Evolutionary conservation across 2,113 vertebrate species (phyloP), one percentile per base, ranked within the genome.

Genomic region (Odocoileus virginianus): DNA sequence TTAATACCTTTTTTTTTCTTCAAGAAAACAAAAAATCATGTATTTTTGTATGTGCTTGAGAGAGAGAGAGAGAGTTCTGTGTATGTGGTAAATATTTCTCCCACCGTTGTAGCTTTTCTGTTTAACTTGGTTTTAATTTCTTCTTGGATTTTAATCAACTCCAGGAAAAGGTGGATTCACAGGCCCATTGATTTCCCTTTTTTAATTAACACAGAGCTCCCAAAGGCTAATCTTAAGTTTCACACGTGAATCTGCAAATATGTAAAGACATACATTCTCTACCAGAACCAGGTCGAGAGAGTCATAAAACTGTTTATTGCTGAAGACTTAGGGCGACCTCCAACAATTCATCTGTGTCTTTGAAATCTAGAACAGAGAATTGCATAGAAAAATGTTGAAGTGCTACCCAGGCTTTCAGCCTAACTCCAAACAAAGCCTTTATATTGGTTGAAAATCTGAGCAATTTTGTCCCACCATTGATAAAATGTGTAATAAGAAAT

Each of bases 1-100:
- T 99, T 98, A 98, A 99, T 99, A 98, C 98, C 92, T 98, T 98
- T 98, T 97, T 98, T 98, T 97, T 98, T 95, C 97, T 98, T 92
- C 85, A 61, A 96, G 96, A 95, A 97, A 98, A 93, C 97, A 95
- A 97, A 93, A 97, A 98, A 97, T 96, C 98, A 98, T 14, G 36
- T 95, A 7, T 50, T 96, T 96, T 85, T 94, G 93, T 96, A 43
- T 89, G 89, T 90, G 25, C 58, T 40, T n/a, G 89, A 93, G 81
- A 98, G 54, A 27, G 71, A 76, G 71, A 76, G 71, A 74, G 36
- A 27, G 71, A 76, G 36, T 27, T 28, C 57, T 81, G 28, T 78
- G 84, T 79, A 89, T 8, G 21, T 9, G 7, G 78, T 95, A 82
- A 97, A 79, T 87, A 74, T 60, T 82, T 94, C 91, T 97, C 91